Conservation (phyloP, 2,888 invertebrate genomes). For the Drosophila limbata region DNA sequence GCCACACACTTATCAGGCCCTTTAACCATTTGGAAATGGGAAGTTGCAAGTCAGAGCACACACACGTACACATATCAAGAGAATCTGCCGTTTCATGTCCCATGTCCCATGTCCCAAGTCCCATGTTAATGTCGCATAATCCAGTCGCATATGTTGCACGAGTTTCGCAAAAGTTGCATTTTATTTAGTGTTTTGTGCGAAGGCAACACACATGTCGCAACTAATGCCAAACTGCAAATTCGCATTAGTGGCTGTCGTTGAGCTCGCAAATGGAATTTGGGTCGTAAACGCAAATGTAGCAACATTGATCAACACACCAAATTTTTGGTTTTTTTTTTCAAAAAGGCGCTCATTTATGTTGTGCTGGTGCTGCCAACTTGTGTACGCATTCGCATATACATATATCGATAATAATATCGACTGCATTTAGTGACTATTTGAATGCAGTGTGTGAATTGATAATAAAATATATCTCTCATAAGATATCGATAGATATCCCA, state of each 20-base stretch:
- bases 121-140: slow-evolving; percentile 52
- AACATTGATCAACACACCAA: background rate
- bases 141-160: slow-evolving; percentile 56
- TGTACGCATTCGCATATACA: background rate
- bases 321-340: background rate
- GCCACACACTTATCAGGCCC: background rate
- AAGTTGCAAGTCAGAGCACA: slow-evolving; percentile 4
- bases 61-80: slow-evolving; percentile 2
- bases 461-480: too few relatives aligned
- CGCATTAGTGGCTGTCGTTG: slow-evolving; percentile 27
- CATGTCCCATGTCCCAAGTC: slow-evolving; percentile 13
- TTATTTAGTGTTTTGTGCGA: slow-evolving; percentile 60
- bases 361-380: slow-evolving; percentile 31
- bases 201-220: slow-evolving; percentile 39
- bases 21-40: background rate
- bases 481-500: too few relatives aligned
- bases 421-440: background rate
- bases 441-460: slow-evolving; percentile 39
- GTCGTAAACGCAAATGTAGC: background rate
- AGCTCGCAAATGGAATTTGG: slow-evolving; percentile 5
- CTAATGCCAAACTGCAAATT: slow-evolving; percentile 32
- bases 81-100: slow-evolving; percentile 18
- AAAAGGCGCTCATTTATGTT: background rate
- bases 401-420: slow-evolving; percentile 6
- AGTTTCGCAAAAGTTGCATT: slow-evolving; percentile 63